Base-by-base conservation (phyloP, 2,888 invertebrate species). In the Automeris io region DNA sequence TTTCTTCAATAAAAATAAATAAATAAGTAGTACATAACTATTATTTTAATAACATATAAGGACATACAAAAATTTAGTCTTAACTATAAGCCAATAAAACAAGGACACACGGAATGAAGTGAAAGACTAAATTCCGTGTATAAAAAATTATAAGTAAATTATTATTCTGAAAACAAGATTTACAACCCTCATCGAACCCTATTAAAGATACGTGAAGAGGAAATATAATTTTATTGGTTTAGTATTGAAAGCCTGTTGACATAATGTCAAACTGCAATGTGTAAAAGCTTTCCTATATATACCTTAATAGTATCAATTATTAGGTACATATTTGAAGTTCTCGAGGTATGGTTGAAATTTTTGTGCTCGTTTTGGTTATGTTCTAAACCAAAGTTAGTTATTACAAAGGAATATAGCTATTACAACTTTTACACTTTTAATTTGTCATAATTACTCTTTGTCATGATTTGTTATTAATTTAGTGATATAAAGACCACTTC, bases 161-260 rank as follows among this genome's bases (percentile, higher is more conserved):
- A 29, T 29, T 31, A 32, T 37, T 16, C 31, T 11, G 31, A 37
- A 37, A 32, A 37, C 31, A 18, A 23, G 37, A 37, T 32, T 23
- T 37, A 16, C 11, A 37, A 31, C 8, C 11, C 11, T 18, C 9
- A 23, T 23, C 11, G 25, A 37, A 37, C 37, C 18, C 31, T 11
- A 37, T 37, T 32, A 31, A 5, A 13, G 3, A 31, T 29, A 36
- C 22, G 21, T 26, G 22, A 9, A 9, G 31, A 12, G 11, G 21
- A 37, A 37, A 31, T 16, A 37, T 37, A 31, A 37, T 13, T 5
- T 31, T n/a, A 12, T 36, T 21, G 9, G 21, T 5, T 7, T 25
- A 31, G 21, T 21, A 22, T 7, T 5, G 22, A 18, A 22, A 31
- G 22, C 22, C 18, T 21, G 11, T 25, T 35, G 18, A 16, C 18